Percentiles rank a stretch among this genome's conserved stretches.
Evolutionary conservation across 2,113 vertebrate species (phyloP).

Genomic region (Sander vitreus): DNA sequence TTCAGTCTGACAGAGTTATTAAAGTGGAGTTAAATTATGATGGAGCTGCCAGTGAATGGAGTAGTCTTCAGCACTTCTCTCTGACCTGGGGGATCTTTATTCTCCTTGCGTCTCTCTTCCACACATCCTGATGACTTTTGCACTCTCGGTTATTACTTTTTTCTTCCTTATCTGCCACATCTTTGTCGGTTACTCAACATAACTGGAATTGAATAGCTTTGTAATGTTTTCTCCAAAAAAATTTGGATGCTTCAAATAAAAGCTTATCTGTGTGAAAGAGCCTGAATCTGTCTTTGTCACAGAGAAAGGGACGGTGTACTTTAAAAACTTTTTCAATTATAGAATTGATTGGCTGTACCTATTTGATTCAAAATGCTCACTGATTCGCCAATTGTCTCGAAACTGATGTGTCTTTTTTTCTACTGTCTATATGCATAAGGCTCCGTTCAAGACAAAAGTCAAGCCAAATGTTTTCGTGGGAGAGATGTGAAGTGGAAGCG

Average conservation of each 20-base stretch:
- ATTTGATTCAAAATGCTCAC: slow-evolving; percentile 34
- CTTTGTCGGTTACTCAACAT: slow-evolving; percentile 3
- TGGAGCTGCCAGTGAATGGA: background rate
- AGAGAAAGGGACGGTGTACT: background rate
- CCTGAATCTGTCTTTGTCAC: slow-evolving; percentile 12
- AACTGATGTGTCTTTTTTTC: slow-evolving; percentile 25
- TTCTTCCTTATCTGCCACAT: slow-evolving; percentile 1
- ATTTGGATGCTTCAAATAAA: slow-evolving; percentile 7
- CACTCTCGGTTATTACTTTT: background rate
- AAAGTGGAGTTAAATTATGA: slow-evolving; percentile 34
- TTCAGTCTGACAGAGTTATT: slow-evolving; percentile 42
- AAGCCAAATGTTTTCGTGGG: background rate
- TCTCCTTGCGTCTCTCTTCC: slow-evolving; percentile 14
- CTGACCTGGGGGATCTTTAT: slow-evolving; percentile 21
- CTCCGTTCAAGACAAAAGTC: slow-evolving; percentile 15
- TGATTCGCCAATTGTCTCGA: slow-evolving; percentile 25
- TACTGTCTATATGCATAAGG: slow-evolving; percentile 30
- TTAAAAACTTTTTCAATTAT: slow-evolving; percentile 46
- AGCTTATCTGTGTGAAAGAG: background rate
- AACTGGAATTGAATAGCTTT: background rate
- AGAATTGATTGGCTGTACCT: slow-evolving; percentile 21
- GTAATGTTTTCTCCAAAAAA: background rate
- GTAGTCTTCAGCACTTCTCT: slow-evolving; percentile 7
- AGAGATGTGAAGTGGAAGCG: slow-evolving; percentile 7
- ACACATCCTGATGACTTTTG: slow-evolving; percentile 21